Evolutionary conservation across 2,888 invertebrate species (phyloP), one percentile per base, ranked within the genome.

Genomic region (Papilio demoleus): DNA sequence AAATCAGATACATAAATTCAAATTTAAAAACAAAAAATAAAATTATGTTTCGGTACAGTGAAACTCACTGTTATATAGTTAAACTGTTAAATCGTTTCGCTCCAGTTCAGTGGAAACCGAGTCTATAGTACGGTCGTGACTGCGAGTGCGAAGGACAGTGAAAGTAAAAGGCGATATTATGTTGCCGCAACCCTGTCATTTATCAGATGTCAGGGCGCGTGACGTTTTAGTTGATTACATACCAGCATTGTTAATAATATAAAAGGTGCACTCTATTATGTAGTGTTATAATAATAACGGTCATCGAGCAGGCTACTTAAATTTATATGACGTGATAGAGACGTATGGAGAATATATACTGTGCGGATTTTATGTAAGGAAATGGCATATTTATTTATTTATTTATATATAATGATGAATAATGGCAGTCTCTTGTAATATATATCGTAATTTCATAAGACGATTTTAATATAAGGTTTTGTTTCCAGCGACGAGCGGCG

Each of bases 401-500:
- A n/a, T n/a, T n/a, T n/a, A n/a, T n/a, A n/a, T n/a, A n/a, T n/a
- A n/a, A n/a, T n/a, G n/a, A n/a, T n/a, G n/a, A n/a, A n/a, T n/a
- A n/a, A n/a, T n/a, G n/a, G n/a, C n/a, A n/a, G n/a, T n/a, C n/a
- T n/a, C n/a, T n/a, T n/a, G n/a, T n/a, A n/a, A n/a, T n/a, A n/a
- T n/a, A n/a, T n/a, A n/a, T n/a, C n/a, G n/a, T 53, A 53, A 53
- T 5, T 19, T 58, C 19, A 8, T 14, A 2, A 24, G 40, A 34
- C 14, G 1, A 36, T 42, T 24, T 1, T 64, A 64, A 58, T 1
- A 34, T 47, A 42, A 53, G 24, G 60, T 59, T 59, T 70, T 87
- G 86, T 83, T 87, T 88, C 1, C 79, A 88, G 91, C 90, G 53
- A 88, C 89, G 22, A 89, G 88, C 74, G 88, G 87, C 56, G 80